These are phyloP conservation scores for Scarus forsteni DNA, from an alignment of 2,797 vertebrate species.

Conservation along the genomic window DNA sequence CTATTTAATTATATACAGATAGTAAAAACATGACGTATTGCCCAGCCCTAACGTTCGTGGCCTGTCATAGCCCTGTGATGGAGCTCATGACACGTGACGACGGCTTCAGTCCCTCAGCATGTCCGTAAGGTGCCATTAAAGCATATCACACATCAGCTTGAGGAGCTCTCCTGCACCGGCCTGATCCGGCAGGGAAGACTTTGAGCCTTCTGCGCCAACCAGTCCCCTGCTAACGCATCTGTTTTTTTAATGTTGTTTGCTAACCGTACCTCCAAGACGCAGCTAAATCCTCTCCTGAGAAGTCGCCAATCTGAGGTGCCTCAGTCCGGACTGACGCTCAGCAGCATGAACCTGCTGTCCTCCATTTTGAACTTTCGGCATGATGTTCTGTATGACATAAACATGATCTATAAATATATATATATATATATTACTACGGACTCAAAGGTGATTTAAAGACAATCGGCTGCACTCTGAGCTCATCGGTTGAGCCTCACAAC, in stretches of 20 bases:
- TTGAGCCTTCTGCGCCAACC: constrained; percentile 36
- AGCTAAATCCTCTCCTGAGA: constrained; percentile 39
- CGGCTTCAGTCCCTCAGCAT: constrained; percentile 52
- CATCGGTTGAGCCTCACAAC: constrained; percentile 49
- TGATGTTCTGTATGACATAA: constrained; percentile 23
- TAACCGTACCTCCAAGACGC: constrained; percentile 46
- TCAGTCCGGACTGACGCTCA: constrained; percentile 32
- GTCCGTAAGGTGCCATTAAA: constrained; percentile 72
- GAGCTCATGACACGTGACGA: constrained; percentile 18
- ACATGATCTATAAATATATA: constrained; percentile 1
- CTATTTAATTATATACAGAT: too few relatives aligned
- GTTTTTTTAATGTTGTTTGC: constrained; percentile 37
- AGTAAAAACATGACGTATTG: too few relatives aligned
- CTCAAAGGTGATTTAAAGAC: constrained; percentile 35
- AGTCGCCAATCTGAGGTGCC: constrained; percentile 46
- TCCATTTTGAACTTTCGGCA: constrained; percentile 32
- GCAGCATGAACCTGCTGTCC: constrained; percentile 46
- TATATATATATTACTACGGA: constrained; percentile 16
- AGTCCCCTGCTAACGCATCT: constrained; percentile 51
- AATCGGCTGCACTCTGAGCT: constrained; percentile 34
- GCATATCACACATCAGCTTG: constrained; percentile 59
- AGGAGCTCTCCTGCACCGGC: constrained; percentile 23
- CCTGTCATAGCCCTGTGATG: constrained; percentile 24
- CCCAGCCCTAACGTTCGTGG: background rate
- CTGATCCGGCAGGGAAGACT: constrained; percentile 35